Evolutionary conservation across 2,797 vertebrate species (phyloP), one percentile per base, ranked within the genome.

Genomic region (Tympanoctomys barrerae): DNA sequence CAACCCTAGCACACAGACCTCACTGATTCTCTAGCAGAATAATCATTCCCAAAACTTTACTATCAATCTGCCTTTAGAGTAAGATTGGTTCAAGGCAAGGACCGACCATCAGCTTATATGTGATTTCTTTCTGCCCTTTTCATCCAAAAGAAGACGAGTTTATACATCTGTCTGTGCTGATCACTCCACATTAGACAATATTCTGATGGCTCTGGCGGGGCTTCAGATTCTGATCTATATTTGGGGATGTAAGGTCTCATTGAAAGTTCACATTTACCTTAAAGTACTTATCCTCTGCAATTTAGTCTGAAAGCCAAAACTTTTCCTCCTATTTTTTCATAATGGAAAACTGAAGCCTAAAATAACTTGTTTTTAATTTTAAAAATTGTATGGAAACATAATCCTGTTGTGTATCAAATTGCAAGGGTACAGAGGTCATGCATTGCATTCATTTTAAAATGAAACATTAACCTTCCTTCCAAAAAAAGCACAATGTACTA

Each of bases 281-380:
- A 90, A 93, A 96, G 89, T 46, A 78, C 2, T 93, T 89, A 79
- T 81, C 33, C 42, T 87, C 94, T 89, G 66, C 4, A 90, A 82
- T 88, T 97, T 87, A 86, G 28, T 92, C 90, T 79, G 71, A 85
- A 93, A 70, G 1, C 42, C 81, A 9, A n/a, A 93, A 89, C 89
- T 80, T 68, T 90, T 80, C 9, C 10, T 28, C n/a, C 9, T 66
- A 33, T 26, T 62, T 78, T 94, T 28, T 28, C 21, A 82, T 75
- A 88, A 71, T 59, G 24, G 46, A 94, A 94, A 93, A 33, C 81
- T 42, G 19, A 31, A 36, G 94, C 59, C 81, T 91, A 62, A 96
- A 96, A 82, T 89, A 93, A 61, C 21, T 91, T 49, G 18, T 68
- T 94, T 92, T 91, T 77, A 49, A 92, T 89, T 42, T 12, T 62